Conservation (phyloP, 2,888 invertebrate genomes). For the Tetragonula carbonaria region DNA sequence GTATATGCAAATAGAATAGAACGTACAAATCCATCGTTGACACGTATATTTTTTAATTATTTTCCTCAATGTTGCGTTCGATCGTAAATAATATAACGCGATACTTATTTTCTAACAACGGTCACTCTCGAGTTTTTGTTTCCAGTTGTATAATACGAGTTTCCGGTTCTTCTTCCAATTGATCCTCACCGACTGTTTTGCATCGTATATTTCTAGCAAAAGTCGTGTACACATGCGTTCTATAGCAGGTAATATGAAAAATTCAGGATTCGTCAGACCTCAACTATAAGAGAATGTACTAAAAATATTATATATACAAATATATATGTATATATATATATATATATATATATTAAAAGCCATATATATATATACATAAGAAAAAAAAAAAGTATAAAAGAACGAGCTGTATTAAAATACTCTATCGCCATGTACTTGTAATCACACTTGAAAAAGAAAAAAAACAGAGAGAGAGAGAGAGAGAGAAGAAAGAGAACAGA, state of each 20-base stretch:
- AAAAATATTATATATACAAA: conserved; percentile 77
- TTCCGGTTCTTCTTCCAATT: conserved; percentile 50
- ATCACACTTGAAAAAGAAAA: conserved; percentile 56
- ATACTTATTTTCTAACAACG: background rate
- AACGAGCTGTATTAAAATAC: conserved; percentile 81
- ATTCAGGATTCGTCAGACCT: conserved; percentile 83
- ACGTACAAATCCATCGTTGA: conserved; percentile 34
- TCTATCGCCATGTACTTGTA: conserved; percentile 82
- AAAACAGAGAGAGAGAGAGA: too few relatives aligned
- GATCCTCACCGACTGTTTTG: conserved; percentile 43
- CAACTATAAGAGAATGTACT: conserved; percentile 79
- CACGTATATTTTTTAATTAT: conserved; percentile 43
- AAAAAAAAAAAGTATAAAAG: conserved; percentile 62
- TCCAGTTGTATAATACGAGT: conserved; percentile 4
- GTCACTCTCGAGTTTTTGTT: background rate
- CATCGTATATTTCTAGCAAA: conserved; percentile 65
- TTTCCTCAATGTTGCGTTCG: background rate
- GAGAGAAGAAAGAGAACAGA: conserved; percentile 58
- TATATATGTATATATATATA: conserved; percentile 15
- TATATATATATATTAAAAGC: conserved; percentile 73
- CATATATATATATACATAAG: conserved; percentile 75
- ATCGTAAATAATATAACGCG: background rate
- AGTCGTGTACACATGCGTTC: conserved; percentile 60
- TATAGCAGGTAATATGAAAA: conserved; percentile 74
- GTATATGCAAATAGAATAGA: conserved; percentile 18